A percentile compares a stretch with the other conserved stretches of the same genome.
Evolutionary conservation across 2,888 invertebrate species (phyloP).

Genomic region (Amphipoea oculea): DNA sequence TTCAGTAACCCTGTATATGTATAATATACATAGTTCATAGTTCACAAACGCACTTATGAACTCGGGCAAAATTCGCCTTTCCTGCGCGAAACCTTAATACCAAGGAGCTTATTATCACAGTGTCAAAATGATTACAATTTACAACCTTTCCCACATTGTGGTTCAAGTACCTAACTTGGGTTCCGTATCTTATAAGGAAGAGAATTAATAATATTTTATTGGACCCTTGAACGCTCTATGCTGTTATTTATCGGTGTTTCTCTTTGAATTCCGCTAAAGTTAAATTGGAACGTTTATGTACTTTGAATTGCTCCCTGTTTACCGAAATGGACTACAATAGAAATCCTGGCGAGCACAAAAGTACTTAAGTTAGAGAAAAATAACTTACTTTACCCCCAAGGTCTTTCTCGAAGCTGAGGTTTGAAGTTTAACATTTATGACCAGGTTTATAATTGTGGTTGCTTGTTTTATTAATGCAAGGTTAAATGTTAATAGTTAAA

Average conservation of each 20-base stretch:
- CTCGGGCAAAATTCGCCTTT: background rate
- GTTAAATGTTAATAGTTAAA: background rate
- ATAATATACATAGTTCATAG: no score
- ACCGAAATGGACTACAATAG: conserved; percentile 45
- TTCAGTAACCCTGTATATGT: no score
- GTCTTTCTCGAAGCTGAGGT: conserved; percentile 3
- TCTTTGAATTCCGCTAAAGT: conserved; percentile 62
- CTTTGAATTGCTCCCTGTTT: conserved; percentile 37
- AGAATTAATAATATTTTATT: conserved; percentile 67
- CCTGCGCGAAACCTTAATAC: conserved; percentile 6
- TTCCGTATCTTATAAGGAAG: conserved; percentile 40
- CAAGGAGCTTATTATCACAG: conserved; percentile 45
- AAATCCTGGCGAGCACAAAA: conserved; percentile 18
- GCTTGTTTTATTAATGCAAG: conserved; percentile 1
- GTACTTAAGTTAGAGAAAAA: conserved; percentile 37
- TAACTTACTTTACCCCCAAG: conserved; percentile 4
- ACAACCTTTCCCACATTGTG: conserved; percentile 38
- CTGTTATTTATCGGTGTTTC: conserved; percentile 63
- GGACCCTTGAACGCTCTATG: conserved; percentile 49
- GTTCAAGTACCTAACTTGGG: conserved; percentile 45
- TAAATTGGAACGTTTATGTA: conserved; percentile 60
- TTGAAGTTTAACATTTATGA: conserved; percentile 12
- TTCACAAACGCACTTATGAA: background rate
- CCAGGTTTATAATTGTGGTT: conserved; percentile 5
- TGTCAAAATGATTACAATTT: conserved; percentile 57